These are phyloP conservation scores for Ochotona curzoniae DNA, from an alignment of 2,113 vertebrate genomes.

Conservation along the genomic window DNA sequence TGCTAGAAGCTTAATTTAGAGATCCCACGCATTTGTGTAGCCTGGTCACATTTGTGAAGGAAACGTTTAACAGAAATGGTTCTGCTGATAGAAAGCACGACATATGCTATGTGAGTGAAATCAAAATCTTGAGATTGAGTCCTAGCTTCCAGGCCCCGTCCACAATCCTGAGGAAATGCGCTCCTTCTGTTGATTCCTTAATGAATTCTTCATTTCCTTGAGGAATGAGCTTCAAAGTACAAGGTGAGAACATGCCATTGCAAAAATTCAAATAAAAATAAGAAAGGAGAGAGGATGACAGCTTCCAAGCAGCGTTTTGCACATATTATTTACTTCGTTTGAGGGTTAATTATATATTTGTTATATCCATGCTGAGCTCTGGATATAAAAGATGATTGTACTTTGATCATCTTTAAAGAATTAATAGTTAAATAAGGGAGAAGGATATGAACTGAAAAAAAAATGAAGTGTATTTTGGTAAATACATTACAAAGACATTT, in stretches of 20 bases:
- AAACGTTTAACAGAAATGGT: constrained; percentile 22
- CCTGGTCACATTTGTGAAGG: constrained; percentile 8
- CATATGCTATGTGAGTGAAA: too few species aligned
- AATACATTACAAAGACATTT: constrained; percentile 26
- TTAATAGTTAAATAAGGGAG: constrained; percentile 34
- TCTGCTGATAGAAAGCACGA: background rate
- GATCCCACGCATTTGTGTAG: background rate
- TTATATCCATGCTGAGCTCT: constrained; percentile 10
- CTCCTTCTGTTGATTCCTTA: too few species aligned
- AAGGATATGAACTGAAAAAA: background rate
- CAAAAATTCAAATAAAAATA: too few species aligned
- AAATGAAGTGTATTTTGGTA: background rate
- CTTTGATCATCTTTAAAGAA: constrained; percentile 30
- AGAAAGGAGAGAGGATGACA: too few species aligned
- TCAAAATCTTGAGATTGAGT: too few species aligned
- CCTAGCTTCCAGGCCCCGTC: too few species aligned
- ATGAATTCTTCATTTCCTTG: too few species aligned
- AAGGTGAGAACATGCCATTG: too few species aligned
- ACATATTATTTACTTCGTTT: background rate
- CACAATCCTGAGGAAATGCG: too few species aligned
- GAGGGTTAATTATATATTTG: background rate
- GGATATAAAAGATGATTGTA: constrained; percentile 51
- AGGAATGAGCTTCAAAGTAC: too few species aligned
- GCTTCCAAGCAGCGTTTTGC: background rate
- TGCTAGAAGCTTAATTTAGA: background rate